phyloP scores from a whole-genome alignment of 2,797 vertebrate species.

The Cirrhinus molitorella region DNA sequence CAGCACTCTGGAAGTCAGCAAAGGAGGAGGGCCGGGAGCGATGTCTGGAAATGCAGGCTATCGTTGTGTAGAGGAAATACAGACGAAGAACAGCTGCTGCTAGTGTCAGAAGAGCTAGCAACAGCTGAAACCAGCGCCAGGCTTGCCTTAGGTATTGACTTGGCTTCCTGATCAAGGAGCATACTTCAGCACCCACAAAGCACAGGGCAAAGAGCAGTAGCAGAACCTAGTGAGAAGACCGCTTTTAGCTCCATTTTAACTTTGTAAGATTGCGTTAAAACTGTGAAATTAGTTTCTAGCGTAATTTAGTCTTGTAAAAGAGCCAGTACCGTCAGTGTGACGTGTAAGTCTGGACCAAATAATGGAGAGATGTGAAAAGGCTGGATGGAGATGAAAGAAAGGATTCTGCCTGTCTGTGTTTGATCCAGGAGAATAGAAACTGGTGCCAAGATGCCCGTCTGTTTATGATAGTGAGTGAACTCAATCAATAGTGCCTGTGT shows the following conservation, averaged over 20 bases:
- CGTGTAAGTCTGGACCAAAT: slow-evolving; percentile 71
- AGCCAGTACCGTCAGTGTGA: slow-evolving; percentile 72
- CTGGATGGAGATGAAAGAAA: slow-evolving; percentile 69
- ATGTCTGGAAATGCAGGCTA: slow-evolving; percentile 63
- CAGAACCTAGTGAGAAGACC: slow-evolving; percentile 68
- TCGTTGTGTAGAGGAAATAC: slow-evolving; percentile 65
- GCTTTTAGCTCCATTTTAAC: background rate
- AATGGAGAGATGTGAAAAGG: slow-evolving; percentile 72
- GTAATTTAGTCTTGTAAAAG: background rate
- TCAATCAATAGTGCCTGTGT: slow-evolving; percentile 72
- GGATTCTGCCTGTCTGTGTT: slow-evolving; percentile 48
- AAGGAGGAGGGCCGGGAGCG: slow-evolving; percentile 64
- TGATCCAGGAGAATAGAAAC: slow-evolving; percentile 72
- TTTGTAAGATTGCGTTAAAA: background rate
- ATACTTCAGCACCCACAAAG: slow-evolving; percentile 70
- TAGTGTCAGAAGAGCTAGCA: slow-evolving; percentile 72
- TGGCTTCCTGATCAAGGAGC: slow-evolving; percentile 65
- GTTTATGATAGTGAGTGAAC: slow-evolving; percentile 80
- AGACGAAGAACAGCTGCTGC: slow-evolving; percentile 73
- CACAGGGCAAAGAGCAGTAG: slow-evolving; percentile 75
- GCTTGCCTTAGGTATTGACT: slow-evolving; percentile 58
- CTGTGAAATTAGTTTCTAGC: background rate
- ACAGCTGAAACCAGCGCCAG: slow-evolving; percentile 69
- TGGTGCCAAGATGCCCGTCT: slow-evolving; percentile 75
- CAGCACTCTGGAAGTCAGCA: slow-evolving; percentile 73